These are phyloP conservation scores for Euphysa ruthae DNA, from an alignment of 30 jellyfish, hydroid and myxozoan species.

Conservation along the genomic window DNA sequence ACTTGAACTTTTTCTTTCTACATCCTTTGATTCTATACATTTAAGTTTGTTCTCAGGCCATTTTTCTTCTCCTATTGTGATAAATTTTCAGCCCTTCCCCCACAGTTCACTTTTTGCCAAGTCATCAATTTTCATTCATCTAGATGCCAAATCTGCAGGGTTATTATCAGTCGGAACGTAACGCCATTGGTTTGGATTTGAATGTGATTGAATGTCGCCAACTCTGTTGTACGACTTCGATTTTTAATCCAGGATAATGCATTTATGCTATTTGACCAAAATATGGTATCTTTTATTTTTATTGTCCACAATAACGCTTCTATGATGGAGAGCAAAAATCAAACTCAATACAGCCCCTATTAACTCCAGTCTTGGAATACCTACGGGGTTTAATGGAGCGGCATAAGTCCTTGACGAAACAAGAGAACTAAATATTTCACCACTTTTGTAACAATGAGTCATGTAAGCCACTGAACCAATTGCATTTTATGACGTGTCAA, in stretches of 20 bases:
- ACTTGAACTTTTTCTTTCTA: too few relatives aligned
- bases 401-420: neutral
- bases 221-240: neutral
- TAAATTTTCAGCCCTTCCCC: neutral
- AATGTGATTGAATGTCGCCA: neutral
- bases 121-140: neutral
- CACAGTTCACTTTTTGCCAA: neutral
- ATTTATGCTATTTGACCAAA: conserved; percentile 6
- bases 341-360: neutral
- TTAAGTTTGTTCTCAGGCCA: neutral
- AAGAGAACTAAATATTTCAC: neutral
- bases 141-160: conserved; percentile 14
- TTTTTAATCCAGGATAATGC: neutral
- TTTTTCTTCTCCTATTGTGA: neutral
- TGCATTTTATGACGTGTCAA: neutral
- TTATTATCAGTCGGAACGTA: conserved; percentile 1
- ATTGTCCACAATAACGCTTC: neutral
- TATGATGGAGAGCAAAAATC: neutral
- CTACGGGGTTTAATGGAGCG: neutral
- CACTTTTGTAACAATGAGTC: neutral
- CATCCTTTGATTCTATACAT: too few relatives aligned
- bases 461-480: neutral
- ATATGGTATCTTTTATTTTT: neutral
- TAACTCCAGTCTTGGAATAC: conserved; percentile 5
- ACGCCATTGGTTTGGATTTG: conserved; percentile 8